These are phyloP conservation scores for Phenganax stokvisi DNA, from an alignment of 92 coral and sea anemone genomes.

Conservation along the genomic window DNA sequence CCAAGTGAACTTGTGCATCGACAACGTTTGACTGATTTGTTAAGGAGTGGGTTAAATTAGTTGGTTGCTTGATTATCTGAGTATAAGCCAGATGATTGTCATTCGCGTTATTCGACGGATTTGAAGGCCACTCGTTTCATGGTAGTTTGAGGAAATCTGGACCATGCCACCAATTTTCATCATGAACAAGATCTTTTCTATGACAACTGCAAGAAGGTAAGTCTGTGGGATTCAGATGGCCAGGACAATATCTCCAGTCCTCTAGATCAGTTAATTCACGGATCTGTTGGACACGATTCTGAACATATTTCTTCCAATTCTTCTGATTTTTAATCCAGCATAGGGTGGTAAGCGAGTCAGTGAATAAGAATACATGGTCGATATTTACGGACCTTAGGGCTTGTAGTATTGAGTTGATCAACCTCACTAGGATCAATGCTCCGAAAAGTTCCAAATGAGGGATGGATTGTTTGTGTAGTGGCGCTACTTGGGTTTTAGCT, in stretches of 20 bases:
- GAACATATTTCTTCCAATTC: constrained; percentile 50
- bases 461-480: constrained; percentile 38
- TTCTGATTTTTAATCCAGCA: constrained; percentile 46
- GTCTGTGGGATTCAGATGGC: constrained; percentile 50
- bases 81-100: background rate
- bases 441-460: constrained; percentile 43
- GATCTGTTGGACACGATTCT: constrained; percentile 48
- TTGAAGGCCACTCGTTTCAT: constrained; percentile 22
- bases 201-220: constrained; percentile 47
- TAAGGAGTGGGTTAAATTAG: constrained; percentile 6
- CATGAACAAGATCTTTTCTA: constrained; percentile 10
- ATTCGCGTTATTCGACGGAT: background rate
- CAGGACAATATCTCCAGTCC: constrained; percentile 48
- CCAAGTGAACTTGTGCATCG: background rate
- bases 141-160: constrained; percentile 18
- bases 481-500: constrained; percentile 44
- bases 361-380: constrained; percentile 33
- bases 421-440: constrained; percentile 38
- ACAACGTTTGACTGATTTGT: background rate
- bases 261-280: constrained; percentile 29
- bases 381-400: constrained; percentile 28
- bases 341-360: constrained; percentile 44
- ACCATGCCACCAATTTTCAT: constrained; percentile 44
- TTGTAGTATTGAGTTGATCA: constrained; percentile 27
- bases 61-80: background rate